Base-by-base conservation (phyloP, 64 coral and sea anemone species). In the Hydrozoanthus tunicans region DNA sequence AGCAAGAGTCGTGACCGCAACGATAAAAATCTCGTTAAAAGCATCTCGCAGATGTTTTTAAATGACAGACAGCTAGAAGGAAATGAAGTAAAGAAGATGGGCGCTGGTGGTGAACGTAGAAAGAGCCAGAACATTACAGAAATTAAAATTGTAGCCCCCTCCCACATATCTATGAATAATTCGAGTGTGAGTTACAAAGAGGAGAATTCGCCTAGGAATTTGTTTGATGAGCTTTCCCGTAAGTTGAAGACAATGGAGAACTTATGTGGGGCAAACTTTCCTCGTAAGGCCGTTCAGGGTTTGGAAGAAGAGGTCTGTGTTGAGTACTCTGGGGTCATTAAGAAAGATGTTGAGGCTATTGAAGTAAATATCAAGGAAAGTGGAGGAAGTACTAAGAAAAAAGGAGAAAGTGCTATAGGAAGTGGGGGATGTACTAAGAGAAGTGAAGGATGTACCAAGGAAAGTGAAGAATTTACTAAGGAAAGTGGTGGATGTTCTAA, bases 191-290 rank as follows among this genome's bases (percentile, higher is more conserved):
- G 23, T 14, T 23, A 6, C 53, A 67, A 58, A 24, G 66, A 15
- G 32, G 26, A 58, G 58, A 11, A 32, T 58, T 86, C 20, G 59
- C 17, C 52, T 5, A 86, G 68, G 51, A 86, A 86, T 25, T 73
- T 88, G 70, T 88, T 88, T 58, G 84, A 88, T 6, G 70, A 88
- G 17, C 13, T 88, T 53, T 73, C 70, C n/a, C 56, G 68, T 70
- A 88, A 73, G 17, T 11, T 88, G 13, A 59, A 58, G 17, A 55
- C 84, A 55, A 88, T 61, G 69, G 84, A 75, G 60, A 15, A 11
- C 59, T 86, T 68, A 11, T 7, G 55, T 59, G 83, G 66, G 10
- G 32, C 68, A 4, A 70, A 88, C 56, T 13, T 74, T 10, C 60
- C 69, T 62, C 27, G 53, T 58, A 73, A 56, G 9, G 20, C 79